Evolutionary conservation across 2,113 vertebrate genomes (phyloP), one percentile per base, ranked within the genome.

Genomic region (Corythornis vintsioides): DNA sequence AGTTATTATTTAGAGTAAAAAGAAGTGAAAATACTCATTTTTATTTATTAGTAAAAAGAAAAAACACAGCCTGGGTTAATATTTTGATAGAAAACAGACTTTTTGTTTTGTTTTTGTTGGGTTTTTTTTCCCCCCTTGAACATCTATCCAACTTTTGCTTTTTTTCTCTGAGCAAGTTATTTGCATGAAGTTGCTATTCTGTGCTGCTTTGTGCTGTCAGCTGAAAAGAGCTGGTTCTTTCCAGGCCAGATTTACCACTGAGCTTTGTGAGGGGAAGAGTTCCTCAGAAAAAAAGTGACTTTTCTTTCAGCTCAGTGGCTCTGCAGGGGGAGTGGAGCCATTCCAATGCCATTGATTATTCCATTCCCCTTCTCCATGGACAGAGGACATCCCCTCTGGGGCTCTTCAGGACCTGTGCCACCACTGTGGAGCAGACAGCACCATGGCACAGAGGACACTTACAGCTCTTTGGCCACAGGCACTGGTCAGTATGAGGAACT

Each of bases 221-320:
- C 76, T 92, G 85, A 92, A 93, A 93, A 90, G 72, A 85, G 53
- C 40, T 69, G 24, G 65, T 65, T 77, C 87, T 88, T 93, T 88
- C 82, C 86, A 92, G 69, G 83, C 78, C 92, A 91, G 94, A 93
- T 80, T 77, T 83, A 83, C 91, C 7, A 10, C 95, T 95, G 91
- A 92, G 94, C 79, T 93, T 94, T 96, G 65, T 92, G 72, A 88
- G 48, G 59, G 40, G 89, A 93, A 94, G 81, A 89, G 89, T 93
- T 93, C 81, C 93, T 94, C 85, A 93, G 86, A 90, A 96, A 83
- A 93, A 81, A 93, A 96, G 80, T 88, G 40, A 77, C 83, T 96
- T 93, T 82, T 93, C 91, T 94, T 96, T 80, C 75, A 83, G 76
- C 83, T 88, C 85, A 65, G 35, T 1, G 0, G 59, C 52, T 95